A percentile compares a stretch with the other conserved stretches of the same genome.
Conservation (phyloP, 2,888 invertebrate genomes). For the Paralinhomoeus sp. region DNA sequence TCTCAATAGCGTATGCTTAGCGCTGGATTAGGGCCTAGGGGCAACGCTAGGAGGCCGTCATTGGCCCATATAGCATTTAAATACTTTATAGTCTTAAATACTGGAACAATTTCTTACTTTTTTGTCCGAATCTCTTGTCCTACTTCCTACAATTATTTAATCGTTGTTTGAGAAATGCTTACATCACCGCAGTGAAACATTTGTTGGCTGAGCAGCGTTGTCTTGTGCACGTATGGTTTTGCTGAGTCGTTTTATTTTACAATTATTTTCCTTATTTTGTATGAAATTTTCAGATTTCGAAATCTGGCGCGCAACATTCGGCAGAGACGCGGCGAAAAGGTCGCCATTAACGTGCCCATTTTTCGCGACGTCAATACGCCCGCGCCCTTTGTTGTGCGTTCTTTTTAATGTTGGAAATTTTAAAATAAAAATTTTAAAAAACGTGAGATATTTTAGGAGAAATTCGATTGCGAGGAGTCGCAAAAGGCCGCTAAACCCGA, state of each 20-base stretch:
- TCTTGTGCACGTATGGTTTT: not conserved
- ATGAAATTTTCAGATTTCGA: conserved; percentile 23
- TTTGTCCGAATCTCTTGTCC: no score
- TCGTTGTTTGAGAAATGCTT: not conserved
- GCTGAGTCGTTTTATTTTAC: not conserved
- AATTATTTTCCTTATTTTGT: not conserved
- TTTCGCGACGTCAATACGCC: conserved; percentile 63
- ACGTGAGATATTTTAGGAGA: no score
- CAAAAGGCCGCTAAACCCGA: conserved; percentile 49
- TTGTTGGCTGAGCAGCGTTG: conserved; percentile 2
- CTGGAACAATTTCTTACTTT: no score
- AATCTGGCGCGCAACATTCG: conserved; percentile 81
- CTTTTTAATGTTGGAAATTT: conserved; percentile 29
- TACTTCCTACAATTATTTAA: not conserved
- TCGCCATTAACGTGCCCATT: conserved; percentile 81
- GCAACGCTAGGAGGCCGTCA: no score
- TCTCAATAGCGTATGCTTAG: no score
- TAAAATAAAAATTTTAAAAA: not conserved
- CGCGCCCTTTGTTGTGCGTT: conserved; percentile 35
- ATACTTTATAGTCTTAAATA: no score
- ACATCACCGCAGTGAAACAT: not conserved
- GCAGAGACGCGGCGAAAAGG: conserved; percentile 69
- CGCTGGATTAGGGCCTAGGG: no score
- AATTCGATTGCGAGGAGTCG: conserved; percentile 25
- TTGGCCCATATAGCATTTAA: no score